These are phyloP conservation scores for Drosophila asahinai DNA, from an alignment of 1,140 invertebrate genomes.

Conservation along the genomic window DNA sequence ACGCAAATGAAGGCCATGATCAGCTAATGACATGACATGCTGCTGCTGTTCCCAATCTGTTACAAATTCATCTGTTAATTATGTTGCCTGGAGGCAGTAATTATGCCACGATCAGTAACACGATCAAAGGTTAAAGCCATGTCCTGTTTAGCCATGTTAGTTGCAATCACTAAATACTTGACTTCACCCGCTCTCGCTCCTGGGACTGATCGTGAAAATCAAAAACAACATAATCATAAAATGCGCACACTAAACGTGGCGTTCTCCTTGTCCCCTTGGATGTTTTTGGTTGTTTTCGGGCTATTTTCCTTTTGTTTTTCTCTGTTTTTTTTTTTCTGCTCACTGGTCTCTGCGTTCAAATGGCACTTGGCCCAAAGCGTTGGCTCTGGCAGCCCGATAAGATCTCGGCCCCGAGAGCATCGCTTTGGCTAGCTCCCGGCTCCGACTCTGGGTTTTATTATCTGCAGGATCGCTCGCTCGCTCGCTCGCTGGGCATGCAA, in stretches of 20 bases:
- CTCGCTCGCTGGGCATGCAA: constrained; percentile 74
- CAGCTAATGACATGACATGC: constrained; percentile 4
- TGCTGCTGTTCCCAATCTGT: constrained; percentile 3
- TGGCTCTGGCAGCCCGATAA: constrained; percentile 74
- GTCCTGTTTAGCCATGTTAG: constrained; percentile 54
- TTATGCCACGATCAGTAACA: constrained; percentile 83
- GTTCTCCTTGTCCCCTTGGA: constrained; percentile 59
- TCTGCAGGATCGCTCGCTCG: constrained; percentile 68
- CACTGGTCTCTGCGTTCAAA: constrained; percentile 77
- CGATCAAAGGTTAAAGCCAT: constrained; percentile 74
- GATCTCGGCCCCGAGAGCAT: constrained; percentile 53
- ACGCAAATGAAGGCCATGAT: constrained; percentile 8
- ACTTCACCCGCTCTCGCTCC: constrained; percentile 17
- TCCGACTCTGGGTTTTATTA: constrained; percentile 70
- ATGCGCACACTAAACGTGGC: constrained; percentile 78
- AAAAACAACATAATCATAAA: constrained; percentile 83
- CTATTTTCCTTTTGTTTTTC: constrained; percentile 25
- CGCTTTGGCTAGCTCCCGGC: constrained; percentile 38
- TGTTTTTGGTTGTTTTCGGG: constrained; percentile 35
- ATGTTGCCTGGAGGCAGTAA: constrained; percentile 72
- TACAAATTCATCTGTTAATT: constrained; percentile 83
- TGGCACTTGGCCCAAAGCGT: constrained; percentile 79
- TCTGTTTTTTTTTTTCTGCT: constrained; percentile 31
- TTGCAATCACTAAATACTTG: constrained; percentile 72
- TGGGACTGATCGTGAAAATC: constrained; percentile 78